These are phyloP conservation scores for Diadumene lineata DNA, from an alignment of 92 coral and sea anemone genomes.

Conservation along the genomic window DNA sequence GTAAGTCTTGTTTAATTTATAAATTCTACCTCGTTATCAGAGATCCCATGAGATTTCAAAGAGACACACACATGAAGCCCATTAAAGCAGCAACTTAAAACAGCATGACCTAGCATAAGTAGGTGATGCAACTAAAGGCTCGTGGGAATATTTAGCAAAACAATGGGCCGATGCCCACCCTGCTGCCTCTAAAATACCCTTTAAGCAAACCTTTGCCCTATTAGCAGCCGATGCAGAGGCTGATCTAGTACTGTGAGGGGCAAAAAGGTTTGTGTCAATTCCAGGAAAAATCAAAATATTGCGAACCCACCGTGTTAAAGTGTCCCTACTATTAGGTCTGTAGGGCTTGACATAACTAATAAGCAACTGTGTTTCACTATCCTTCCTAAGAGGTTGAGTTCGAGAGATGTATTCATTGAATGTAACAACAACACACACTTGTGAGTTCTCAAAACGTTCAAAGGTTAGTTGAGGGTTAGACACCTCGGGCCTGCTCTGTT, in stretches of 20 bases:
- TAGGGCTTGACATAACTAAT: constrained; percentile 30
- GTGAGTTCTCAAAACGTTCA: constrained; percentile 7
- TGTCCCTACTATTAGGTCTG: constrained; percentile 27
- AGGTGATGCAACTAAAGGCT: constrained; percentile 13
- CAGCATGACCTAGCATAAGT: constrained; percentile 14
- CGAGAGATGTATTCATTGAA: not conserved
- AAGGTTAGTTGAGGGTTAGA: constrained; percentile 15
- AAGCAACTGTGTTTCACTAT: constrained; percentile 14
- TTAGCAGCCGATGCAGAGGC: constrained; percentile 28
- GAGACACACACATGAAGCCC: constrained; percentile 27
- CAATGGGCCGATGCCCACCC: constrained; percentile 41
- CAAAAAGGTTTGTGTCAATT: constrained; percentile 15
- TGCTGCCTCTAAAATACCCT: constrained; percentile 28
- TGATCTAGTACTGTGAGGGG: constrained; percentile 23
- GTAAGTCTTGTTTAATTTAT: not conserved
- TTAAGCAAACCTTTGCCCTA: constrained; percentile 9
- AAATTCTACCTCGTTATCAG: not conserved
- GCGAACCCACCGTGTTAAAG: constrained; percentile 41
- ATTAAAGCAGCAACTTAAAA: not conserved
- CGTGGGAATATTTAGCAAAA: constrained; percentile 22
- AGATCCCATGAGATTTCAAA: constrained; percentile 27
- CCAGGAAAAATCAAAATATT: constrained; percentile 16
- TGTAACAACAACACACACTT: constrained; percentile 38
- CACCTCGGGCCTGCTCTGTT: constrained; percentile 44
- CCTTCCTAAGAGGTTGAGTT: constrained; percentile 19